Evolutionary conservation across 2,113 vertebrate genomes (phyloP), one percentile per base, ranked within the genome.

Genomic region (Scopus umbretta): DNA sequence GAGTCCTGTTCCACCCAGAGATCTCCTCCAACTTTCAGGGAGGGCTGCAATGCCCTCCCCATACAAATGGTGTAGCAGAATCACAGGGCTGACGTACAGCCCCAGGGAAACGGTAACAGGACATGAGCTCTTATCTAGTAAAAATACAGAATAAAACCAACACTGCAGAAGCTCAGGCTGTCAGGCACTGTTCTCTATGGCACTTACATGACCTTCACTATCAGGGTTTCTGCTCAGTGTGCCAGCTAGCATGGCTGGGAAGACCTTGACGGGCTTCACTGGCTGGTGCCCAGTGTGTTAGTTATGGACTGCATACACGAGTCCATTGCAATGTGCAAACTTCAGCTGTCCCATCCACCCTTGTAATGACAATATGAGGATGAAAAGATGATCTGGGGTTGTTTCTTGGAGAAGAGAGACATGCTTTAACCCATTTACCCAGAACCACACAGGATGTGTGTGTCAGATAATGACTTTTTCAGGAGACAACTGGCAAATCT

Each of bases 131-230:
- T 89, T 90, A 94, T 55, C 91, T 87, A 68, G 38, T 34, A 15
- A 92, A 94, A 91, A 79, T 36, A 94, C 36, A 85, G 43, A 71
- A 65, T 34, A 87, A 96, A 95, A 75, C 18, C 56, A 91, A 53
- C 84, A 52, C 85, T 91, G 91, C 73, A 81, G 80, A 89, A 91
- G 80, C 78, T 95, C 92, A 80, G 53, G 53, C 78, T 91, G 93
- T 82, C 81, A 93, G 66, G 49, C 30, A 22, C 32, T 92, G 80
- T 89, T 95, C 94, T 62, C 53, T 90, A 1, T 3, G 13, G 55
- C 74, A 71, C 71, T 80, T 94, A 36, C 58, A 56, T 19, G 92
- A 94, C 81, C 73, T 85, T 53, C 43, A 23, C 43, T 92, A 70
- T 65, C 81, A 76, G 63, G 5, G 4, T 47, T 65, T 58, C 58